Conservation (phyloP, 2,888 invertebrate species). For the Strigamia maritima region DNA sequence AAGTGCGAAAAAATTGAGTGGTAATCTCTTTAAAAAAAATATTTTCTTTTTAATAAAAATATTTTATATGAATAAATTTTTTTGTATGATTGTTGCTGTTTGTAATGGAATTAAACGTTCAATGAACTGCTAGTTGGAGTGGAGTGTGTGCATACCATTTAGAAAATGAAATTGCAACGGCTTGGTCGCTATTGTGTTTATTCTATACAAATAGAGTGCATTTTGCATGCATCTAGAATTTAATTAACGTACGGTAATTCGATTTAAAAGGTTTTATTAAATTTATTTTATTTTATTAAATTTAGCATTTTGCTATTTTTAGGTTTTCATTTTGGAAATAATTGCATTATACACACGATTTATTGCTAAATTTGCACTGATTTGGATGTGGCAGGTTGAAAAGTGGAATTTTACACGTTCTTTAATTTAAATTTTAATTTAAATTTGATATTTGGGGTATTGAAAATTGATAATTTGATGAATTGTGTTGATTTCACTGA, state of each 20-base stretch:
- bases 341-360: no score
- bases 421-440: no score
- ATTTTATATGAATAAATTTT: no score
- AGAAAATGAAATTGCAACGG: neutral
- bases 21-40: neutral
- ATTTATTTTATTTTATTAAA: no score
- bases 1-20: neutral
- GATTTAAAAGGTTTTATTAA: neutral
- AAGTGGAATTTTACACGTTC: no score
- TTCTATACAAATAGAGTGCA: neutral
- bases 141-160: neutral
- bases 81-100: neutral
- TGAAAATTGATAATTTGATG: no score
- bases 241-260: neutral
- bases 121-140: neutral
- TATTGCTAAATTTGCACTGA: no score
- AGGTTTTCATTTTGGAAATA: no score
- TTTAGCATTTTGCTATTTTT: no score
- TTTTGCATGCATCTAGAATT: neutral
- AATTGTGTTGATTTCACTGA: no score
- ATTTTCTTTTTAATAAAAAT: neutral
- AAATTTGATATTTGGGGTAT: no score
- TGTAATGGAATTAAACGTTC: neutral
- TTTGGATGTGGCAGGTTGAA: no score
- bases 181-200: neutral